Conservation (phyloP, 1,140 invertebrate species). For the Ceratina calcarata region DNA sequence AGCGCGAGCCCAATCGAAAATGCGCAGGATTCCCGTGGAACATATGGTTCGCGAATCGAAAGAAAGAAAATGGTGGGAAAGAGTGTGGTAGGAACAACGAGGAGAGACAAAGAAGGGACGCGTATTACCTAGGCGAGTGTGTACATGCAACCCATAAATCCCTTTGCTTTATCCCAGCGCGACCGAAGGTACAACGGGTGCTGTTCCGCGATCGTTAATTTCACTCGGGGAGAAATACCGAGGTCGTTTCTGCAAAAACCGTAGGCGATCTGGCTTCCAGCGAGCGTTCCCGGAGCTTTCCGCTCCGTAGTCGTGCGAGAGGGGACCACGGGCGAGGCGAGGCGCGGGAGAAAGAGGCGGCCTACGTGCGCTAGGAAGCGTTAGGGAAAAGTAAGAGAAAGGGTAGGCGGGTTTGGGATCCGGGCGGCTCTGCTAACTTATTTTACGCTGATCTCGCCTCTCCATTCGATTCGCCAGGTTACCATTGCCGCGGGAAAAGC, state of each 20-base stretch:
- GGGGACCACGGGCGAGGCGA: conserved; percentile 7
- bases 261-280: conserved; percentile 64
- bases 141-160: conserved; percentile 67
- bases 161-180: conserved; percentile 64
- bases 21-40: not conserved
- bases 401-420: conserved; percentile 27
- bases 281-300: conserved; percentile 60
- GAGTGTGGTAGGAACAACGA: not conserved
- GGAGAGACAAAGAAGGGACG: conserved; percentile 40
- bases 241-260: conserved; percentile 70
- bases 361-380: too few relatives aligned
- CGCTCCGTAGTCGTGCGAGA: not conserved
- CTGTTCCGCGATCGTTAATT: conserved; percentile 71
- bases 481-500: conserved; percentile 43
- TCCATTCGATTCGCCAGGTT: conserved; percentile 62
- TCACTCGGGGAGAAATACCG: conserved; percentile 71
- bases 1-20: conserved; percentile 4
- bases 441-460: conserved; percentile 65
- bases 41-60: not conserved
- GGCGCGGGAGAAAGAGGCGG: too few relatives aligned
- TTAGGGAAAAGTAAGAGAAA: conserved; percentile 44
- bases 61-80: conserved; percentile 18
- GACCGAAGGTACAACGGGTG: conserved; percentile 62
- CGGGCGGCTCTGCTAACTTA: conserved; percentile 62
- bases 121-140: conserved; percentile 58